Evolutionary conservation across 2,113 vertebrate species (phyloP).

Genomic region (Myotis yumanensis): DNA sequence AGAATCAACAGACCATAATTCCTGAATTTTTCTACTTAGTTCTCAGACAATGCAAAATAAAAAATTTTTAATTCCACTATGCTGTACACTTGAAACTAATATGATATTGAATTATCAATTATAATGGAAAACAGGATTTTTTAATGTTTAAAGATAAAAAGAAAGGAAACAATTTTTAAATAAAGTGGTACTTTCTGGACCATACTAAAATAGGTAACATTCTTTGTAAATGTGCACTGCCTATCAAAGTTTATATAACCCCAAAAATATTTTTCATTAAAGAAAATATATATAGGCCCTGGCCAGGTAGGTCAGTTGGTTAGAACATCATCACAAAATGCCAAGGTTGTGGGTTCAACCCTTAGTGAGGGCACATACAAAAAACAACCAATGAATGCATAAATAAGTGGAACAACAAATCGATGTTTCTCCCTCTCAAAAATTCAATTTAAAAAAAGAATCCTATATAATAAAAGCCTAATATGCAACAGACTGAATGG

Average conservation of each 20-base stretch:
- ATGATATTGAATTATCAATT: neutral
- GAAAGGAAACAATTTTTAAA: neutral
- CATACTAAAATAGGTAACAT: neutral
- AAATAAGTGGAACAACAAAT: neutral
- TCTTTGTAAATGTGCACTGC: neutral
- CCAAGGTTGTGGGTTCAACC: neutral
- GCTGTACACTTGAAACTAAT: neutral
- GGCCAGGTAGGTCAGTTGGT: neutral
- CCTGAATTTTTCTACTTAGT: constrained; percentile 29
- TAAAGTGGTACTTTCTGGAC: neutral
- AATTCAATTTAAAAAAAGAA: too few relatives aligned
- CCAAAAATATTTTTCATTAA: neutral
- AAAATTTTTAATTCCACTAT: neutral
- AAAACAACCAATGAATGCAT: neutral
- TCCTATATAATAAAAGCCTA: too few relatives aligned
- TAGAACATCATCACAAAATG: neutral
- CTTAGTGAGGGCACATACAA: neutral
- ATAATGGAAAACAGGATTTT: neutral
- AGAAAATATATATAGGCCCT: neutral
- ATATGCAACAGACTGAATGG: too few relatives aligned
- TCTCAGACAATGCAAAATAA: constrained; percentile 37
- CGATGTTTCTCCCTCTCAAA: too few relatives aligned
- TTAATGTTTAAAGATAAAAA: neutral
- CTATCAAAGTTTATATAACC: neutral
- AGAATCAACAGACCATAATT: neutral